Conservation (phyloP, 2,113 vertebrate species). For the Strix aluco region DNA sequence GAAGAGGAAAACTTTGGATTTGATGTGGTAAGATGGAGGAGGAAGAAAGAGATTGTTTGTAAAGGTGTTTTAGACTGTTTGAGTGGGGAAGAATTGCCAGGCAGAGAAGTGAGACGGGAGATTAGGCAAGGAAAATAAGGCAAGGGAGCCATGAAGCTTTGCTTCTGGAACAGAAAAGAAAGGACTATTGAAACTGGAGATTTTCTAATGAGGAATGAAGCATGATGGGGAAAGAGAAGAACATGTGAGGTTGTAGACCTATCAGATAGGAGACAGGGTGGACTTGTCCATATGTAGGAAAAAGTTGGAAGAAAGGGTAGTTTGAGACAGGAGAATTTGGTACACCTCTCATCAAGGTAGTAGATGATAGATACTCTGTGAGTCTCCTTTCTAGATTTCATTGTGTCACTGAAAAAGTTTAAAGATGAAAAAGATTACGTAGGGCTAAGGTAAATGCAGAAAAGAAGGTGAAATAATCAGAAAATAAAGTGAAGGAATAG, state of each 20-base stretch:
- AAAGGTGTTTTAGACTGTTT: not conserved
- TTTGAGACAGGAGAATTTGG: not conserved
- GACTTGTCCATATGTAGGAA: fast-evolving
- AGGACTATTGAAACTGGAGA: not conserved
- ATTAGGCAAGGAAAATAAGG: not conserved
- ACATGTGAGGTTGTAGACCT: not conserved
- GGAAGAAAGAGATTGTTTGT: not conserved
- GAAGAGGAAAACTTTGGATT: not conserved
- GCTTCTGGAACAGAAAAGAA: not conserved
- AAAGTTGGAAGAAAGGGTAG: not conserved
- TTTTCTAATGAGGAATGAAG: not conserved
- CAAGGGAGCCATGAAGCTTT: not conserved
- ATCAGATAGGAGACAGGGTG: not conserved
- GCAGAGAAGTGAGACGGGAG: not conserved
- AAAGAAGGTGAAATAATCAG: not conserved
- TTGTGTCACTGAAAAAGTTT: not conserved
- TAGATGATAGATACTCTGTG: not conserved
- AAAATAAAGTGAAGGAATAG: not conserved
- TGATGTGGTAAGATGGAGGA: not conserved
- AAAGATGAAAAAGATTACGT: not conserved
- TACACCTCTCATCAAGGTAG: not conserved
- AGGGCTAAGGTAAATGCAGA: not conserved
- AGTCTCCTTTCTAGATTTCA: not conserved
- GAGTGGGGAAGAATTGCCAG: not conserved
- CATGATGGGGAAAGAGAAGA: not conserved